These are phyloP conservation scores for Anguilla marmorata DNA, from an alignment of 2,797 vertebrate species.

Conservation along the genomic window DNA sequence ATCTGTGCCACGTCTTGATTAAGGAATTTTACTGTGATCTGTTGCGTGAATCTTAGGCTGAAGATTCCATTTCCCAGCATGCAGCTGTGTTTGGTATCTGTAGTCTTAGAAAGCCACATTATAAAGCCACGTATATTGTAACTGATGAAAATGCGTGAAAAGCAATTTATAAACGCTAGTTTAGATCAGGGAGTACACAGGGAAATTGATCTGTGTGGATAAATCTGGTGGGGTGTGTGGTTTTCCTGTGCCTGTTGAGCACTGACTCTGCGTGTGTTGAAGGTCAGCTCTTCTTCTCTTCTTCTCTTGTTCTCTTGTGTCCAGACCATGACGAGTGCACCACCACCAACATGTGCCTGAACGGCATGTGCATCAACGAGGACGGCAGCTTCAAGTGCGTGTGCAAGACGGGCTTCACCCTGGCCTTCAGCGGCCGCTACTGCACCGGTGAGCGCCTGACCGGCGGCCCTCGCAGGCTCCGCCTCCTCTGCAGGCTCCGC, in stretches of 20 bases:
- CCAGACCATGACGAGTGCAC: conserved; percentile 75
- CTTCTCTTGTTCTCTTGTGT: background rate
- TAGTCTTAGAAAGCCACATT: background rate
- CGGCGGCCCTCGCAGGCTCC: too few species aligned
- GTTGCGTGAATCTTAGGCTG: too few species aligned
- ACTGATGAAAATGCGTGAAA: background rate
- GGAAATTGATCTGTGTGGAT: background rate
- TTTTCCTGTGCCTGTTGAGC: background rate
- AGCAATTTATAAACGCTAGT: background rate
- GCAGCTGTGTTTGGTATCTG: background rate
- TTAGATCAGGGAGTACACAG: background rate
- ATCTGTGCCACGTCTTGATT: too few species aligned
- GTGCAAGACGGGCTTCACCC: conserved; percentile 74
- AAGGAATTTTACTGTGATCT: too few species aligned
- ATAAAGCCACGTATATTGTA: background rate
- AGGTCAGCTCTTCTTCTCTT: background rate
- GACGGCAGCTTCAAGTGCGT: conserved; percentile 80
- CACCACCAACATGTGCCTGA: conserved; percentile 72
- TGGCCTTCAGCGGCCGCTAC: conserved; percentile 69
- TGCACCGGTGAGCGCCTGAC: conserved; percentile 64
- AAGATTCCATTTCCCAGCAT: background rate
- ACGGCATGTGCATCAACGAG: conserved; percentile 80
- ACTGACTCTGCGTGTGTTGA: background rate
- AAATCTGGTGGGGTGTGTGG: background rate
- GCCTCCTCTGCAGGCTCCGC: too few species aligned